phyloP scores from a whole-genome alignment of 2,113 vertebrate genomes.

The Rallus limicola region DNA sequence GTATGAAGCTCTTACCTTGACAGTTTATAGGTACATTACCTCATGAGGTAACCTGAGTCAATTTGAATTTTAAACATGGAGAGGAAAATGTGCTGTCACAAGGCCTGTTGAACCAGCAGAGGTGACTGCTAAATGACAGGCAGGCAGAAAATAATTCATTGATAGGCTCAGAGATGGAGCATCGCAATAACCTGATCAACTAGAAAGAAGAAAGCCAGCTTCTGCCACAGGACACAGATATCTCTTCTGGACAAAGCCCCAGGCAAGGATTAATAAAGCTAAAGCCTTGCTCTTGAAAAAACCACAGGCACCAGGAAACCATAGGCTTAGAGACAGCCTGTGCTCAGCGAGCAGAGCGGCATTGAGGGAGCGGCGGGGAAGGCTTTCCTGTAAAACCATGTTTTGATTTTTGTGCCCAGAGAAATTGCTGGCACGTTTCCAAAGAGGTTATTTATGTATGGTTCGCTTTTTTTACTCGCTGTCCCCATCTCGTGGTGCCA shows the following conservation, averaged over 20 bases:
- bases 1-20: not conserved
- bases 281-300: not conserved
- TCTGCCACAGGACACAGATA: not conserved
- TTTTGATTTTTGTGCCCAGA: not conserved
- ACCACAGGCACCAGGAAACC: not conserved
- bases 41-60: not conserved
- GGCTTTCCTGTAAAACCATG: not conserved
- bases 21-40: not conserved
- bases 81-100: not conserved
- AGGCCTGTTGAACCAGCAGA: not conserved
- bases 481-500: not conserved
- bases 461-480: not conserved
- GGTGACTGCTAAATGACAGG: not conserved
- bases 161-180: not conserved
- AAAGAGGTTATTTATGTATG: not conserved
- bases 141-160: not conserved
- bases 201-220: not conserved
- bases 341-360: not conserved
- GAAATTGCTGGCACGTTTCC: not conserved
- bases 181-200: not conserved
- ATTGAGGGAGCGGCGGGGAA: not conserved
- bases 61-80: not conserved
- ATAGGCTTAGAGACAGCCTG: not conserved
- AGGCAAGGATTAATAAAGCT: not conserved
- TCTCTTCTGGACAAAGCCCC: not conserved